These are phyloP conservation scores for Sceloporus undulatus DNA, from an alignment of 2,113 vertebrate genomes.

Conservation along the genomic window DNA sequence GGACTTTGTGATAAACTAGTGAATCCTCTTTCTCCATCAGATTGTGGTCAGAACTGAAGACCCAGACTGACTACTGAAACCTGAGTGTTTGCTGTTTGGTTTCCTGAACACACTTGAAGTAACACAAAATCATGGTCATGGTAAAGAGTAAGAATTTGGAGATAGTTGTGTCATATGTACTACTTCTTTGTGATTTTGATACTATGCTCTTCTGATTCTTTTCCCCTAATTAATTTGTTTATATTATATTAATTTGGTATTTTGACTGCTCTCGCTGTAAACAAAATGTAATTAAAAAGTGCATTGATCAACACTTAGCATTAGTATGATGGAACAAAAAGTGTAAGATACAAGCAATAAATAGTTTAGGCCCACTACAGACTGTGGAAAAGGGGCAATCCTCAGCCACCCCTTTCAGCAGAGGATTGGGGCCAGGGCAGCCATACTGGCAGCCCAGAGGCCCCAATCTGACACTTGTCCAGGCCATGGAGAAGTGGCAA, in stretches of 20 bases:
- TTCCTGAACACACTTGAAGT: neutral
- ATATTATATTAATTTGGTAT: neutral
- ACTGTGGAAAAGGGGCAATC: too few relatives aligned
- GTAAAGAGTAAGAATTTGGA: too few relatives aligned
- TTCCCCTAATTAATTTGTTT: neutral
- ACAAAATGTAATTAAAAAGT: neutral
- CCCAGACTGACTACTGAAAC: neutral
- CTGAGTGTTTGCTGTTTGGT: neutral
- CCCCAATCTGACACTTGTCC: too few relatives aligned
- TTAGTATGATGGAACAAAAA: neutral
- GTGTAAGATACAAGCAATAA: neutral
- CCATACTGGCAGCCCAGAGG: too few relatives aligned
- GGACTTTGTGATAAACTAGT: neutral
- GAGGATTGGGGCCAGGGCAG: too few relatives aligned
- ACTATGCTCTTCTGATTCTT: neutral
- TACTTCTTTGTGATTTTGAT: neutral
- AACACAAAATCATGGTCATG: neutral
- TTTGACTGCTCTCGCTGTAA: neutral
- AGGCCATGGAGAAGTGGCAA: too few relatives aligned
- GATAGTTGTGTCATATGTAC: neutral
- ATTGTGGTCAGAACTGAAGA: neutral
- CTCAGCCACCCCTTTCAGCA: too few relatives aligned
- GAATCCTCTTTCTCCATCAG: neutral
- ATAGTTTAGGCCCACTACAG: too few relatives aligned
- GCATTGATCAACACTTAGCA: neutral